Evolutionary conservation across 2,797 vertebrate genomes (phyloP).

Genomic region (Sebastolobus altivelis): DNA sequence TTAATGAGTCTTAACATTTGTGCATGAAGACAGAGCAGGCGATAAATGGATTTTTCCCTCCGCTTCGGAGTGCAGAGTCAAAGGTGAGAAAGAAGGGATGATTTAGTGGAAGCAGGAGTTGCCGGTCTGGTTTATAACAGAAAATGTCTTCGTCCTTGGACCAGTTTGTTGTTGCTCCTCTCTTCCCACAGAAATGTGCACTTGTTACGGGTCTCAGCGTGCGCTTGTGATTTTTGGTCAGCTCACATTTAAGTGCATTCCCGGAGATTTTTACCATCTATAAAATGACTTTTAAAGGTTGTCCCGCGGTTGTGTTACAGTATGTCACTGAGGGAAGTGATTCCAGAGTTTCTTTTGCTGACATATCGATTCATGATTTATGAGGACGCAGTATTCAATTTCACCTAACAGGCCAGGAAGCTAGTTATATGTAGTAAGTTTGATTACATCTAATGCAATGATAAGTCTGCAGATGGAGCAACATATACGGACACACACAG

Average conservation of each 20-base stretch:
- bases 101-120: conserved; percentile 21
- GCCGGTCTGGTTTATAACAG: conserved; percentile 25
- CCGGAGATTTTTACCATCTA: conserved; percentile 60
- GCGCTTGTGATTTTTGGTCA: conserved; percentile 55
- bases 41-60: conserved; percentile 53
- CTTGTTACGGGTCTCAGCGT: conserved; percentile 38
- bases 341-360: conserved; percentile 73
- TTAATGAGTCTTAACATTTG: conserved; percentile 66
- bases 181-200: conserved; percentile 40
- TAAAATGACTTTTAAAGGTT: conserved; percentile 72
- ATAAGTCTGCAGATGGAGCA: conserved; percentile 61
- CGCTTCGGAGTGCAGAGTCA: conserved; percentile 42
- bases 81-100: conserved; percentile 39
- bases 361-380: conserved; percentile 82
- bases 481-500: conserved; percentile 27
- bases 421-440: conserved; percentile 72
- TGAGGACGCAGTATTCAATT: conserved; percentile 76
- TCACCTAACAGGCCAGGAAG: conserved; percentile 74
- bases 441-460: conserved; percentile 80
- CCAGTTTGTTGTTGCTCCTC: conserved; percentile 14
- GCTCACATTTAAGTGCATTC: conserved; percentile 44
- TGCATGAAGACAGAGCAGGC: conserved; percentile 50
- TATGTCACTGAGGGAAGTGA: conserved; percentile 52
- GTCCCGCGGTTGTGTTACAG: conserved; percentile 57
- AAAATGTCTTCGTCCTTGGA: conserved; percentile 44